These are phyloP conservation scores for Neoseiulus cucumeris DNA, from an alignment of 1,140 invertebrate species.

Conservation along the genomic window DNA sequence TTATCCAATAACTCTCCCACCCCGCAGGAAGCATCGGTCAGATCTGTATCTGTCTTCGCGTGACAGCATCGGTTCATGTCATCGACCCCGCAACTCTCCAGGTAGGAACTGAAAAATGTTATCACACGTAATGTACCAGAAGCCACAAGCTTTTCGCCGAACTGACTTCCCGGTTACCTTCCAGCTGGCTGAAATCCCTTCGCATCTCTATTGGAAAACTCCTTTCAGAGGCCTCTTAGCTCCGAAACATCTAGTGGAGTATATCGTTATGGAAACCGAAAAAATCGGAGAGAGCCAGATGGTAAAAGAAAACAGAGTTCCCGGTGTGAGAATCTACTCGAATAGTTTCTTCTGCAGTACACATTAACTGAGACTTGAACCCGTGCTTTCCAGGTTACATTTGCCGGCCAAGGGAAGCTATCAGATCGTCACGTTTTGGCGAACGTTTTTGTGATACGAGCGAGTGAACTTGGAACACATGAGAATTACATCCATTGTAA, in stretches of 20 bases:
- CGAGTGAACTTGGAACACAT: slow-evolving; percentile 63
- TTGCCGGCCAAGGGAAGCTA: slow-evolving; percentile 11
- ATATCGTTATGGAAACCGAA: slow-evolving; percentile 85
- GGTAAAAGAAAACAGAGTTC: neutral
- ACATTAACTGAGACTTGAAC: too few species aligned
- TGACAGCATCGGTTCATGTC: slow-evolving; percentile 69
- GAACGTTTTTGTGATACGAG: slow-evolving; percentile 78
- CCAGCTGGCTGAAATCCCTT: slow-evolving; percentile 61
- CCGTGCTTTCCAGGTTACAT: neutral
- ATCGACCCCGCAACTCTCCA: slow-evolving; percentile 79
- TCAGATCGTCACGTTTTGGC: slow-evolving; percentile 53
- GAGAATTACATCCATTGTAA: slow-evolving; percentile 61
- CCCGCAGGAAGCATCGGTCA: slow-evolving; percentile 60
- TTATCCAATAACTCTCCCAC: neutral
- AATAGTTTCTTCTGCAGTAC: too few species aligned
- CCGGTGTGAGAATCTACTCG: neutral
- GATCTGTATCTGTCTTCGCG: slow-evolving; percentile 67
- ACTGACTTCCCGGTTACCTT: too few species aligned
- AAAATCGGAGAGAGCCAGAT: slow-evolving; percentile 40
- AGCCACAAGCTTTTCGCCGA: too few species aligned
- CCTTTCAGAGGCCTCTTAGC: slow-evolving; percentile 69
- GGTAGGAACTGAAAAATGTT: slow-evolving; percentile 39
- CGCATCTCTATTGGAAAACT: slow-evolving; percentile 57
- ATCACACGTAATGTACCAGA: too few species aligned
- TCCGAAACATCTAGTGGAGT: slow-evolving; percentile 76